Evolutionary conservation across 37 sponge, comb jelly and placozoan genomes (phyloP), one percentile per base, ranked within the genome.

Genomic region (Agelas oroides): DNA sequence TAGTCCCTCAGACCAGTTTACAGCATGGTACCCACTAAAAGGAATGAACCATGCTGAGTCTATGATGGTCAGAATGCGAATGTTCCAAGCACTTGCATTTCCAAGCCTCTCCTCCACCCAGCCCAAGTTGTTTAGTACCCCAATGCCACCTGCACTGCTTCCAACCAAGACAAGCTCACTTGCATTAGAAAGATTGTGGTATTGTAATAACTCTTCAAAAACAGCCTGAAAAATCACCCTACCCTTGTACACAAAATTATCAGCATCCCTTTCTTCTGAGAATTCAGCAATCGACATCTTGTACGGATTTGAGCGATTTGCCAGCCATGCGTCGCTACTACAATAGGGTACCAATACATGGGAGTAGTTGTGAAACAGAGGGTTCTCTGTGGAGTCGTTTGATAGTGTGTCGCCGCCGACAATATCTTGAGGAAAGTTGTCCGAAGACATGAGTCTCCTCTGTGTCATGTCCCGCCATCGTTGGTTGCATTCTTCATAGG

Each of bases 261-360:
- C 82, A 21, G 67, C 60, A 17, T 55, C 70, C 0, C 70, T 46
- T 23, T 30, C 0, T 25, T 38, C 31, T 17, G 59, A 66, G 28
- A 63, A 34, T 2, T 37, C 53, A 8, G 52, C 41, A 17, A 34
- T 17, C n/a, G n/a, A 30, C 19, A 1, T 23, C 27, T 12, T 33
- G 8, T 16, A 16, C 15, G 70, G 83, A 34, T 69, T 76, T n/a
- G 62, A 38, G 1, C 75, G 55, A 34, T 75, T 88, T 6, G 83
- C 94, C 35, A 93, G 68, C 71, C 84, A 93, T 8, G 61, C 81
- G 59, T 93, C 94, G 46, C 88, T 88, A 66, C 74, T 83, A 71
- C 94, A 93, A 69, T 93, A 93, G 18, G 94, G 94, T 37, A 93
- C 86, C 24, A 86, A 37, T 21, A 89, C 90, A 33, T 86, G 87